Evolutionary conservation across 2,113 vertebrate genomes (phyloP).

Genomic region (Neolamprologus caudopunctatus): DNA sequence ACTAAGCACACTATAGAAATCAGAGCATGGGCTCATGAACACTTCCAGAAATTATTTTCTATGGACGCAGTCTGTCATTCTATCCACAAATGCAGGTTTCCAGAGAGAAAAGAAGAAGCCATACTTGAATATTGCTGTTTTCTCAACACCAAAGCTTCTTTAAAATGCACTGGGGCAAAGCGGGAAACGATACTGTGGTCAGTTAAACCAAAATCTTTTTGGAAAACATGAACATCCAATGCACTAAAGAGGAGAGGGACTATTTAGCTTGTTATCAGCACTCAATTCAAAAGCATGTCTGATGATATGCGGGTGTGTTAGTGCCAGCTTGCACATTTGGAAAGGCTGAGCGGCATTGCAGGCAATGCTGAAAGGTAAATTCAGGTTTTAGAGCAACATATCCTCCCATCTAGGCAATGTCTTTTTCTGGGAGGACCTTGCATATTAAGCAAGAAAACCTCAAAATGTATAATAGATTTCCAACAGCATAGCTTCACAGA

Average conservation of each 20-base stretch:
- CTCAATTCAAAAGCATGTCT: neutral
- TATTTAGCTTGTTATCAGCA: neutral
- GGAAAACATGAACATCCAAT: neutral
- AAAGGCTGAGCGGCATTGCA: neutral
- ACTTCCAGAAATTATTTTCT: neutral
- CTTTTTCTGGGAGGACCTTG: neutral
- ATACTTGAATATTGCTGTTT: neutral
- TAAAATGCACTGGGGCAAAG: neutral
- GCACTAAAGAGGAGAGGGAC: neutral
- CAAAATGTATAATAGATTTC: neutral
- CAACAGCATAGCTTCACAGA: neutral
- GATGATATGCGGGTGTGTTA: accelerated
- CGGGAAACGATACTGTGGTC: accelerated
- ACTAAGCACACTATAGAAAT: neutral
- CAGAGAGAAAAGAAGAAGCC: neutral
- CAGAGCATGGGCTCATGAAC: neutral
- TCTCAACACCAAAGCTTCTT: accelerated
- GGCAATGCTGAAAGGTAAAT: neutral
- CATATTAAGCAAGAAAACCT: neutral
- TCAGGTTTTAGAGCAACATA: neutral
- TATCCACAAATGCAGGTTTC: neutral
- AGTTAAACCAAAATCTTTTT: neutral
- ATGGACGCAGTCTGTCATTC: neutral
- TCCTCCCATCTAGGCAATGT: neutral
- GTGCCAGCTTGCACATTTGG: neutral